Evolutionary conservation across 1,140 invertebrate species (phyloP).

Genomic region (Cyclina sinensis): DNA sequence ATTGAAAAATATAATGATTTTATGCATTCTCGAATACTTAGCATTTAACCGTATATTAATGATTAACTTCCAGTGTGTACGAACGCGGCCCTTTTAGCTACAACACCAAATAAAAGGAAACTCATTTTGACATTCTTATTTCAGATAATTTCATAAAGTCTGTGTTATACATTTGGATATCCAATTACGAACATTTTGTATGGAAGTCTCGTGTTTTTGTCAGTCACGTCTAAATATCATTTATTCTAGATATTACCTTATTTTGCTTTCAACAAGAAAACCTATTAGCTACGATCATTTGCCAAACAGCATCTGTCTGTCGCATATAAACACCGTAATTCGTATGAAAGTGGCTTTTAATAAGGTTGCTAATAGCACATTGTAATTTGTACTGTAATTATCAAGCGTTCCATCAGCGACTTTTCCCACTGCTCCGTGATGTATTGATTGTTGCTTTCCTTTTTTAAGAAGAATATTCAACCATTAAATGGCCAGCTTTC

Average conservation of each 20-base stretch:
- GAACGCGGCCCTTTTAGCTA: no score
- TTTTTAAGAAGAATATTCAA: not conserved
- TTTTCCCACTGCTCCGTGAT: not conserved
- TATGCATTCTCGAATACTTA: no score
- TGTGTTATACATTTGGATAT: no score
- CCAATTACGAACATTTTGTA: no score
- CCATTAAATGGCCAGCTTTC: constrained; percentile 27
- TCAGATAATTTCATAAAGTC: no score
- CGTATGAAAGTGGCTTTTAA: constrained; percentile 32
- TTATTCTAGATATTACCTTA: not conserved
- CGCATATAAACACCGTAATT: constrained; percentile 15
- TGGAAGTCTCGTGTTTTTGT: no score
- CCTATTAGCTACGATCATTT: not conserved
- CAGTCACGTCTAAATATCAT: no score
- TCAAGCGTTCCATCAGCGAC: not conserved
- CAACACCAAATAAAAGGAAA: no score
- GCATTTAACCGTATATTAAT: no score
- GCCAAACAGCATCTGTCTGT: not conserved
- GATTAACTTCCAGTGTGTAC: no score
- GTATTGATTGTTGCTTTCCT: not conserved
- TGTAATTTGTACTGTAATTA: constrained; percentile 36
- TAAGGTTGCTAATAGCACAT: constrained; percentile 13
- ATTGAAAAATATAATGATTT: no score
- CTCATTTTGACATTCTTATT: no score
- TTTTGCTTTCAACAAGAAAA: not conserved